Evolutionary conservation across 2,797 vertebrate genomes (phyloP).

Genomic region (Arremon aurantiirostris): DNA sequence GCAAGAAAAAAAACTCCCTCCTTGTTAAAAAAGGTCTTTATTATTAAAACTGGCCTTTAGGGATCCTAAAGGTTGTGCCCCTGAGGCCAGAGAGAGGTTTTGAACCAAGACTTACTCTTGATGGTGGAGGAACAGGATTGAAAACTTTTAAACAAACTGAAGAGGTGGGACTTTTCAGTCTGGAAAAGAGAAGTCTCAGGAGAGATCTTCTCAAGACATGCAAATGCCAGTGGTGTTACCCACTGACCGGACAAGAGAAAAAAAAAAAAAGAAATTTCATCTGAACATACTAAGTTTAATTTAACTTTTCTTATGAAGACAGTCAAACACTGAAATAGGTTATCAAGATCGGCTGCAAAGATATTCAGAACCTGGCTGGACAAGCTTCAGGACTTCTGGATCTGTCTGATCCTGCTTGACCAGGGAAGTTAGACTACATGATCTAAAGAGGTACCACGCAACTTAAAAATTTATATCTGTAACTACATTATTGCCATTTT

Average conservation of each 20-base stretch:
- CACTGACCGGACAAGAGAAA: not conserved
- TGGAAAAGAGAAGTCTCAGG: not conserved
- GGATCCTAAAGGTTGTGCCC: not conserved
- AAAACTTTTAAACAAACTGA: not conserved
- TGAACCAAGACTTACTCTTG: not conserved
- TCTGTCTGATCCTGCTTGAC: not conserved
- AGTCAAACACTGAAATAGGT: not conserved
- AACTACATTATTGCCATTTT: too few relatives aligned
- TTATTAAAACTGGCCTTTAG: not conserved
- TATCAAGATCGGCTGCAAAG: not conserved
- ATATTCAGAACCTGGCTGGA: not conserved
- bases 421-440: not conserved
- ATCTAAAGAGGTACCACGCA: not conserved
- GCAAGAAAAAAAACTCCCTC: not conserved
- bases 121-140: not conserved
- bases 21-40: not conserved
- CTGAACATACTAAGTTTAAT: not conserved
- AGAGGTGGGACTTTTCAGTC: not conserved
- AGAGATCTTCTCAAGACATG: not conserved
- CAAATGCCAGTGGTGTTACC: not conserved
- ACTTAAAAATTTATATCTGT: not conserved
- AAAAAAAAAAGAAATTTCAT: not conserved
- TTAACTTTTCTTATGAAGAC: not conserved
- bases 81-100: not conserved
- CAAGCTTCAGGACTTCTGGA: not conserved